A percentile compares a stretch with the other conserved stretches of the same genome.
phyloP scores from a whole-genome alignment of 2,113 vertebrate genomes.

The Zosterops pallidus region DNA sequence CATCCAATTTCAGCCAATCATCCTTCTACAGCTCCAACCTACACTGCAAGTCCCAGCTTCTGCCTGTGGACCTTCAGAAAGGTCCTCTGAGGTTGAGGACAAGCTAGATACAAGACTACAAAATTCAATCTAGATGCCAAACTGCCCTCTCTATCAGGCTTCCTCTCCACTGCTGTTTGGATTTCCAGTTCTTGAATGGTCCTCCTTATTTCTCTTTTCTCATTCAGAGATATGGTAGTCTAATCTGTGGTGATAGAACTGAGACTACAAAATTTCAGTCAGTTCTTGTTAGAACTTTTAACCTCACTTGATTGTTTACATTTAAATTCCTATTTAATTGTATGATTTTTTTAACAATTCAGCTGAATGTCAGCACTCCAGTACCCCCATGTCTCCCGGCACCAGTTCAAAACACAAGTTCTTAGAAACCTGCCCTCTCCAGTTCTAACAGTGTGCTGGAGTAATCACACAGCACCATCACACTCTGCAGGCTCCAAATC shows the following conservation, averaged over 20 bases:
- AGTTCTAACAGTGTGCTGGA: too few species aligned
- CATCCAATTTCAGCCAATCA: background rate
- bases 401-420: too few species aligned
- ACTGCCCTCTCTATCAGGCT: background rate
- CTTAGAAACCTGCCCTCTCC: too few species aligned
- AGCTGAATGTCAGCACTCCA: too few species aligned
- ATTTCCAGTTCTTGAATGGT: background rate
- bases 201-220: background rate
- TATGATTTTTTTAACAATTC: too few species aligned
- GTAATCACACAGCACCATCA: too few species aligned
- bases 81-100: background rate
- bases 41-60: background rate
- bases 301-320: too few species aligned
- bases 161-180: background rate
- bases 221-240: background rate
- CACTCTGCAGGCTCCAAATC: too few species aligned
- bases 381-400: too few species aligned
- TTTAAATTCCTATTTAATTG: too few species aligned
- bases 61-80: background rate
- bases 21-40: background rate
- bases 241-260: rapidly evolving
- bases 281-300: too few species aligned
- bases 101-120: background rate
- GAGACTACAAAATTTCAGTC: too few species aligned
- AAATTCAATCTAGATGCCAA: background rate